Conservation (phyloP, 1,140 invertebrate genomes). For the Pseudomyrmex dendroicus region DNA sequence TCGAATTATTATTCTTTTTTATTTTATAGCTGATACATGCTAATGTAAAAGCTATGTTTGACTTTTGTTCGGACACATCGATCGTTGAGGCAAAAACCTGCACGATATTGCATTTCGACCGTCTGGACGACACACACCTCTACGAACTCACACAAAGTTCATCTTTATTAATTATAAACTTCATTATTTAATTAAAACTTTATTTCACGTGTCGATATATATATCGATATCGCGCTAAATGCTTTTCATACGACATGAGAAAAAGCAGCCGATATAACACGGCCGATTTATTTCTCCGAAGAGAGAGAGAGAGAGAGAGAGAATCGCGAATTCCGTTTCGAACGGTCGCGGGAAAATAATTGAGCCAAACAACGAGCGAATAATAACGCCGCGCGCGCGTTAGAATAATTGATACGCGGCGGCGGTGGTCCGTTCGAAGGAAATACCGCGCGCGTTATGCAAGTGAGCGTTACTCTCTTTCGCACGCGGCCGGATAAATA, state of each 20-base stretch:
- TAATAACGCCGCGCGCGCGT: slow-evolving; percentile 26
- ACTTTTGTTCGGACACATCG: not conserved
- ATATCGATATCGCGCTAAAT: not conserved
- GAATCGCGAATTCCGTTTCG: slow-evolving; percentile 33
- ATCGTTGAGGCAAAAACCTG: too few relatives aligned
- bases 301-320: not conserved
- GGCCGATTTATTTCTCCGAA: slow-evolving; percentile 18
- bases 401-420: slow-evolving; percentile 34
- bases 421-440: slow-evolving; percentile 6
- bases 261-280: not conserved
- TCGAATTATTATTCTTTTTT: too few relatives aligned
- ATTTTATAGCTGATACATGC: too few relatives aligned
- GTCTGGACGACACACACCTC: too few relatives aligned
- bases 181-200: too few relatives aligned
- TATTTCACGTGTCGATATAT: not conserved
- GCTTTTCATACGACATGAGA: slow-evolving; percentile 13
- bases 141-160: not conserved
- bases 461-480: slow-evolving; percentile 19
- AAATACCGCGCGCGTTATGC: slow-evolving; percentile 52
- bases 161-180: not conserved
- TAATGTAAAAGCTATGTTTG: not conserved
- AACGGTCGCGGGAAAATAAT: slow-evolving; percentile 25
- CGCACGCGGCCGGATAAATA: slow-evolving; percentile 32
- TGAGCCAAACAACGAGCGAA: slow-evolving; percentile 32
- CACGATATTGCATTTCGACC: too few relatives aligned